Evolutionary conservation across 2,797 vertebrate genomes (phyloP), one percentile per base, ranked within the genome.

Genomic region (Rhabdomys pumilio): DNA sequence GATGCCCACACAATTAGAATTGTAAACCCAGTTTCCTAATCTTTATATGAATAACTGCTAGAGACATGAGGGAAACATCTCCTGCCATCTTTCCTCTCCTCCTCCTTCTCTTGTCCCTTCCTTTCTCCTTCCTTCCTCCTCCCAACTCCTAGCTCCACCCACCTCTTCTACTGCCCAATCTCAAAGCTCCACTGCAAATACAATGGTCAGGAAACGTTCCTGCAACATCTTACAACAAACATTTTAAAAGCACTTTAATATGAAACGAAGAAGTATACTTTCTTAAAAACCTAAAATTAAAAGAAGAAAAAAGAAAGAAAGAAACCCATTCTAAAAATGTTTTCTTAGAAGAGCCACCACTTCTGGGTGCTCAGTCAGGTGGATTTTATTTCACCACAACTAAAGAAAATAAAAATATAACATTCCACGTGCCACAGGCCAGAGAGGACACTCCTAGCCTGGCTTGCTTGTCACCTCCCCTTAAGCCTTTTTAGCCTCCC

Each of bases 241-340:
- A 24, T 82, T 72, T 93, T 15, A 3, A 65, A 53, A 83, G 11
- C 41, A 90, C 83, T 89, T 96, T 65, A 44, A n/a, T 91, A 4
- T 65, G 44, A 26, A 93, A 72, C 79, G 63, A 88, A 94, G n/a
- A 94, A 90, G 6, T 53, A 50, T 50, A 38, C 17, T 57, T 95
- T 93, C 73, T 96, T 50, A 63, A 87, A 90, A 73, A 50, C 14
- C 61, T 79, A 44, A 65, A 69, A 59, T 61, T 61, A n/a, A 65
- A 55, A 55, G 15, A 55, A 15, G 15, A 73, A 73, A 11, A 47
- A 73, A 69, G 41, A 73, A 13, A 41, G 72, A 76, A 4, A 65
- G 20, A 61, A 92, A 77, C 92, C 29, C 65, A 20, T 75, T 6
- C n/a, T 44, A 1, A 61, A 79, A 82, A 86, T 26, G 17, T 89